Evolutionary conservation across 2,113 vertebrate genomes (phyloP), one percentile per base, ranked within the genome.

Genomic region (Loxodonta africana): DNA sequence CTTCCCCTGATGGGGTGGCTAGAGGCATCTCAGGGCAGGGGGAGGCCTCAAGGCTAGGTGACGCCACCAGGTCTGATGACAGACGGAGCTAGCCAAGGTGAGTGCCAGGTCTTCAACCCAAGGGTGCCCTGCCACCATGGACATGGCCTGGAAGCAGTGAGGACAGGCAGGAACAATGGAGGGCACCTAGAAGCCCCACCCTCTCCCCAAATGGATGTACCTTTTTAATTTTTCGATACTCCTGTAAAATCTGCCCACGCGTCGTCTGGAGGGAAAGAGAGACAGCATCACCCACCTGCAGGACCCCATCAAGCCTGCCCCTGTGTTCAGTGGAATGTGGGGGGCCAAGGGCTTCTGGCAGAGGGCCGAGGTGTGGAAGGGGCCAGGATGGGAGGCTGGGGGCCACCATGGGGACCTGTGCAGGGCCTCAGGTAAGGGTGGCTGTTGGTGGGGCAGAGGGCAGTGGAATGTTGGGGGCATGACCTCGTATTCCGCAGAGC

Each of bases 221-320:
- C 99, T 99, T 99, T 99, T 99, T 99, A 97, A 99, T 99, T 99
- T 99, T 99, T 95, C 99, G 99, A 97, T 99, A 99, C 97, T 99
- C 99, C 98, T 99, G 99, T 98, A 99, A 98, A 97, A 99, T 99
- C 98, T 99, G 99, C 98, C 99, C 99, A 93, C 99, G 99, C 98
- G 99, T 99, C 77, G 99, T 99, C 99, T 99, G 93, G 37, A 95
- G 97, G 97, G 17, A 53, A 37, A 37, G 69, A 77, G 30, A 88
- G 25, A 57, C 20, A 53, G 44, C 1, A 20, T n/a, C 23, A 57
- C 20, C 33, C 10, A 6, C 60, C 48, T 85, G 46, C 8, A 57
- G 46, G 78, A 57, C 48, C 63, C 69, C 37, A 10, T 7, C 73
- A 74, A 5, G 3, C 73, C 73, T 23, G 8, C 37, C 37, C n/a